Evolutionary conservation across 2,888 invertebrate species (phyloP), one percentile per base, ranked within the genome.

Genomic region (Aspidiotus rigidus): DNA sequence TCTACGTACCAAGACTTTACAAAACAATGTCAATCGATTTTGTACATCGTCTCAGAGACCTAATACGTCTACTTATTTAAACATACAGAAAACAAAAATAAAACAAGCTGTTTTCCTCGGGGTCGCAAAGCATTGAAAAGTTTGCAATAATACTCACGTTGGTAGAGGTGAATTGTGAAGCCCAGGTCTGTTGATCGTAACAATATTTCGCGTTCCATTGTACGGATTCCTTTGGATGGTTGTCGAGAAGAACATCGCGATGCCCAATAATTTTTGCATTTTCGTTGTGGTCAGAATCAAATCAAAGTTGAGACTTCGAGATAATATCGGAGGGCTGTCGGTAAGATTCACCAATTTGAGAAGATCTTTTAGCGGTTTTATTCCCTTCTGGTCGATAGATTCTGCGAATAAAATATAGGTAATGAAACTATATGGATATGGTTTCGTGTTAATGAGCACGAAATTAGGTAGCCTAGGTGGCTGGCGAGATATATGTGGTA

Each of bases 171-270:
- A 28, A 54, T 39, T 16, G 7, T 7, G n/a, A 10, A 8, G 2
- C 15, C 7, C 7, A 11, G 64, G 57, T 64, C n/a, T 57, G 10
- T 5, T 16, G 7, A 64, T 8, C 13, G 11, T 17, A 13, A 64
- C 57, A 13, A 9, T 17, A 55, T 64, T 64, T 44, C 13, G 3
- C 15, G 57, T 56, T 41, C 44, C 15, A 57, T 64, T 57, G 11
- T 16, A 56, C 5, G 64, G 64, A 55, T 64, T 41, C 11, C 42
- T 16, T 10, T 5, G 55, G 8, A 57, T 28, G 40, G 7, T 57
- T 2, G 41, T 11, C 8, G 13, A 16, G 44, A 56, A 64, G 40
- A 55, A 57, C 17, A 64, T 17, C 5, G 55, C 56, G 15, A 57
- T 42, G n/a, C 64, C 64, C 7, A 56, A 7, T 8, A 56, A 7